phyloP scores from a whole-genome alignment of 2,888 invertebrate species.

The Dynastes hyllus region DNA sequence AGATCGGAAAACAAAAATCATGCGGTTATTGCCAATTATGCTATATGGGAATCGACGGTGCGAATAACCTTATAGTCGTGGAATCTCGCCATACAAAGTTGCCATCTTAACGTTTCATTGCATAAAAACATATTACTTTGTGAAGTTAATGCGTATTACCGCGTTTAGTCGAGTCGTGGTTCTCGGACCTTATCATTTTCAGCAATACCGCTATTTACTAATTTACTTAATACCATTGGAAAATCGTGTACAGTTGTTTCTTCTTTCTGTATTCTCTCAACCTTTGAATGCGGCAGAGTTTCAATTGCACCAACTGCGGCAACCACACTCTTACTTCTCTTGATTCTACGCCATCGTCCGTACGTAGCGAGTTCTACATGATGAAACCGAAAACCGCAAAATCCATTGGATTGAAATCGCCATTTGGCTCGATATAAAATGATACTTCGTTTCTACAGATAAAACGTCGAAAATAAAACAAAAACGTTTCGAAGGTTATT shows the following conservation, averaged over 20 bases:
- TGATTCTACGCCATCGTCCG: background rate
- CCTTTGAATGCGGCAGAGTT: slow-evolving; percentile 18
- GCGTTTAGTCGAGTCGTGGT: slow-evolving; percentile 8
- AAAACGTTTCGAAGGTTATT: slow-evolving; percentile 10
- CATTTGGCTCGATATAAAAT: slow-evolving; percentile 41
- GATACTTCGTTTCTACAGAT: slow-evolving; percentile 38
- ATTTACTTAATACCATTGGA: slow-evolving; percentile 25
- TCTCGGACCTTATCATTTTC: slow-evolving; percentile 40
- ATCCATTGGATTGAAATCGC: slow-evolving; percentile 25
- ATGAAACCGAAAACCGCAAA: slow-evolving; percentile 41
- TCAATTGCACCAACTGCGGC: background rate
- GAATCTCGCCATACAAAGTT: slow-evolving; percentile 6
- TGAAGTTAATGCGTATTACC: slow-evolving; percentile 21
- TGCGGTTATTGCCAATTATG: slow-evolving; percentile 25
- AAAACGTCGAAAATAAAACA: slow-evolving; percentile 27
- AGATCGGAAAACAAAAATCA: slow-evolving; percentile 9
- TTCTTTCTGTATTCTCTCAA: background rate
- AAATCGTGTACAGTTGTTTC: background rate
- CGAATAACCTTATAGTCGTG: slow-evolving; percentile 23
- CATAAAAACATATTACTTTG: slow-evolving; percentile 32
- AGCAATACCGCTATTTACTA: slow-evolving; percentile 41
- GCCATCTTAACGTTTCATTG: slow-evolving; percentile 3
- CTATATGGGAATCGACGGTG: background rate
- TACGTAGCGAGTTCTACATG: slow-evolving; percentile 12
- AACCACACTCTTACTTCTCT: background rate